phyloP scores from a whole-genome alignment of 2,113 vertebrate species.

The Hucho hucho region DNA sequence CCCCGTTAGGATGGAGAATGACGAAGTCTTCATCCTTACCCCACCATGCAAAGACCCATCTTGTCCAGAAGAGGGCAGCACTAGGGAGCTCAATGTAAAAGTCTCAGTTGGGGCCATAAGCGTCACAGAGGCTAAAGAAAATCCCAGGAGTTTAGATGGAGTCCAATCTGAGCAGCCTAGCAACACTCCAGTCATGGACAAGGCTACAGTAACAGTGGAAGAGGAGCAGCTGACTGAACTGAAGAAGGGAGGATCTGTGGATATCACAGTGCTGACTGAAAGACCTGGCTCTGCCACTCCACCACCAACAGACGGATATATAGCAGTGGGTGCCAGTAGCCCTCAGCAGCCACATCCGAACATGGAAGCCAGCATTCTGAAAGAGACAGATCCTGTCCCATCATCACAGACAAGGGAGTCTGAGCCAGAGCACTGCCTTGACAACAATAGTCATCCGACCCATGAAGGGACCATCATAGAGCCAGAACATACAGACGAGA shows the following conservation, averaged over 20 bases:
- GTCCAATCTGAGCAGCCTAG: slow-evolving; percentile 42
- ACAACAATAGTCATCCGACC: slow-evolving; percentile 10
- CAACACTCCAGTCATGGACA: slow-evolving; percentile 21
- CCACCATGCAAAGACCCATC: neutral
- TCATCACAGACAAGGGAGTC: neutral
- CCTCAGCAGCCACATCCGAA: slow-evolving; percentile 11
- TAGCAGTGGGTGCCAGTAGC: neutral
- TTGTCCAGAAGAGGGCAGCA: slow-evolving; percentile 41
- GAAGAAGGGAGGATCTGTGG: slow-evolving; percentile 9
- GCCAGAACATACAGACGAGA: neutral
- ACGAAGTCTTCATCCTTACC: slow-evolving; percentile 35
- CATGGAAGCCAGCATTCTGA: slow-evolving; percentile 1
- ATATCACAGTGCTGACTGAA: slow-evolving; percentile 3
- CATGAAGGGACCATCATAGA: slow-evolving; percentile 5
- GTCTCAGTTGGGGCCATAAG: slow-evolving; percentile 40
- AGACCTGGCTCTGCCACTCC: neutral
- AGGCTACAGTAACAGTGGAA: slow-evolving; percentile 5
- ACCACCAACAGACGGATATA: neutral
- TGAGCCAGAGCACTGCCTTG: slow-evolving; percentile 8
- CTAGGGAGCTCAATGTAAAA: slow-evolving; percentile 41
- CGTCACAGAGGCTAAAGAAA: slow-evolving; percentile 55
- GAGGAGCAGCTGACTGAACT: neutral
- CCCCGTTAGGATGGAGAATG: slow-evolving; percentile 31
- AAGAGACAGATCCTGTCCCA: slow-evolving; percentile 1
- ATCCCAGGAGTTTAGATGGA: slow-evolving; percentile 61